Base-by-base conservation (phyloP, 2,888 invertebrate genomes). In the Dryomyza anilis region DNA sequence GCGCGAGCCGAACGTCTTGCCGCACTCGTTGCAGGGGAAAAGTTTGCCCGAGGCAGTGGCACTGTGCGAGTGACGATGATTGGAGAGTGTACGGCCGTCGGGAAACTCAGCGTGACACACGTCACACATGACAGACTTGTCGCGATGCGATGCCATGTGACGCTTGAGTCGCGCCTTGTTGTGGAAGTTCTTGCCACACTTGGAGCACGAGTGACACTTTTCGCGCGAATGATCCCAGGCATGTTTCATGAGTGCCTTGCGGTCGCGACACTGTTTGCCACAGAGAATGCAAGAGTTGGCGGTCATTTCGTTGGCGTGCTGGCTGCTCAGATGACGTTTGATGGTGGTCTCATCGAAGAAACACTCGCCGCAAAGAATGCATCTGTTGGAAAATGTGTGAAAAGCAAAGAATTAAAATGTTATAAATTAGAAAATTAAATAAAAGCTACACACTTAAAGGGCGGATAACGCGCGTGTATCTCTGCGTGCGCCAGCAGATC, bases 1-100 rank as follows among this genome's bases (percentile, higher is more conserved):
- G 12, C 93, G 87, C 16, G 93, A 93, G 0, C 93, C 93, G 76
- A 94, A 94, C 16, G 93, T 92, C 79, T 94, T 94, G 71, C 93
- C 93, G 76, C 94, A 94, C 74, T 93, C 93, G 70, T 88, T 85
- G 75, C 93, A 94, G 0, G 93, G 93, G 77, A 93, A 94, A 64
- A 92, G 88, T 67, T 91, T 85, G 0, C 86, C 86, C 29, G 82
- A 78, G n/a, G 83, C 77, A 0, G 81, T 77, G 50, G 83, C 81
- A 68, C 81, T 81, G 70, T 88, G 88, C 63, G 89, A 89, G 75
- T 90, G 89, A 52, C 90, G 84, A 76, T 91, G 91, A 74, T 89
- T 90, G 75, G 90, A 89, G 0, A 91, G 82, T 0, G 89, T 87
- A 27, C 90, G 84, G 0, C 90, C 89, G 71, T 91, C 90, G 0